Conservation (phyloP, 2,888 invertebrate genomes). For the Allolobophora icterica region DNA sequence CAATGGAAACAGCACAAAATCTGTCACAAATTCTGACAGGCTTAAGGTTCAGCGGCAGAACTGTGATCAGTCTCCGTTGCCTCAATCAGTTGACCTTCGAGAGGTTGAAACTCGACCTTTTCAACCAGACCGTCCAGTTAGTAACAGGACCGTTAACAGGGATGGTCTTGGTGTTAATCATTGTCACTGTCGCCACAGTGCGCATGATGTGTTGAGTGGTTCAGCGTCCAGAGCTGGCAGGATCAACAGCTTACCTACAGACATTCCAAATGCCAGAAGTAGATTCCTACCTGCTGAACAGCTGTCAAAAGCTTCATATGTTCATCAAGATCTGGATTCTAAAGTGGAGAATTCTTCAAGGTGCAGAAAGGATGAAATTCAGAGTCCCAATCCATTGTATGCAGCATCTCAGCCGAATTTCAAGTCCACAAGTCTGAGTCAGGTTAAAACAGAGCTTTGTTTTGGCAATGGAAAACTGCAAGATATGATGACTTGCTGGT, state of each 20-base stretch:
- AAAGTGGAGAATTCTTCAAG: neutral
- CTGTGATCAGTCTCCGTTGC: neutral
- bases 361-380: constrained; percentile 5
- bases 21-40: neutral
- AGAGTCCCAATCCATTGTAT: neutral
- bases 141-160: neutral
- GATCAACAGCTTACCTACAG: neutral
- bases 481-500: constrained; percentile 6
- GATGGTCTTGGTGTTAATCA: neutral
- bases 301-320: neutral
- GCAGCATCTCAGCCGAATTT: neutral
- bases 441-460: neutral
- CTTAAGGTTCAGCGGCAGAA: neutral
- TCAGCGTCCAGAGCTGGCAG: neutral
- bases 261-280: neutral
- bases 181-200: neutral
- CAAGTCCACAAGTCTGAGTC: neutral
- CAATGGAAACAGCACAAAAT: neutral
- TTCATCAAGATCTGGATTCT: neutral
- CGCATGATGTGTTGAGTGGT: neutral
- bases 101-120: neutral
- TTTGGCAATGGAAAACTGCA: constrained; percentile 20
- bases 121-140: neutral
- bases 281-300: neutral
- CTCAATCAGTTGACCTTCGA: too few species aligned